These are phyloP conservation scores for Myotis findleyi DNA, from an alignment of 2,797 vertebrate species.

Conservation along the genomic window DNA sequence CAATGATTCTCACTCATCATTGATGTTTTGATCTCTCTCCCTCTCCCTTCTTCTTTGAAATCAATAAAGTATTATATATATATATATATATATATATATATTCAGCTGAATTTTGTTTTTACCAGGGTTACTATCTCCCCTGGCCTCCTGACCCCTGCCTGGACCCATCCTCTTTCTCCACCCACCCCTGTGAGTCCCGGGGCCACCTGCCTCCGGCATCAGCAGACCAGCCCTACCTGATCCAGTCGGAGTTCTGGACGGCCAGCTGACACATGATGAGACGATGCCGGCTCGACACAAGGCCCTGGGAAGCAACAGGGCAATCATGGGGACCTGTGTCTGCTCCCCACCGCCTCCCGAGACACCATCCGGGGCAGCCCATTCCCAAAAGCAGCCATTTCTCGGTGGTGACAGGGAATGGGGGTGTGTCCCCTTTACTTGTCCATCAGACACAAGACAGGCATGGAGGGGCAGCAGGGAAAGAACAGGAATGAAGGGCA, in stretches of 20 bases:
- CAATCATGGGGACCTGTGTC: accelerated
- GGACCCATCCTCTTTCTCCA: background rate
- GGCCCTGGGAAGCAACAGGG: constrained; percentile 89
- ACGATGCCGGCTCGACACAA: constrained; percentile 96
- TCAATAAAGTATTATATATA: too few species aligned
- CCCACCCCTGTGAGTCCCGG: background rate
- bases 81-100: too few species aligned
- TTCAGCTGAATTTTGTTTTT: background rate
- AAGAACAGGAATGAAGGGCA: too few species aligned
- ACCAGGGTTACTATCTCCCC: background rate
- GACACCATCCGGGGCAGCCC: background rate
- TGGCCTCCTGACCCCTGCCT: background rate
- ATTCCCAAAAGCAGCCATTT: background rate
- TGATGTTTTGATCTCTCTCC: too few species aligned
- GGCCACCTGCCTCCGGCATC: background rate
- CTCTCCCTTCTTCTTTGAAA: too few species aligned
- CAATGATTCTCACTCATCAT: too few species aligned
- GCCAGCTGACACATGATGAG: constrained; percentile 99
- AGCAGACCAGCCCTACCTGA: constrained; percentile 91
- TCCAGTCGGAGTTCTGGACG: constrained; percentile 98
- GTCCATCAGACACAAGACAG: background rate
- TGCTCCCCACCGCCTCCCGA: background rate
- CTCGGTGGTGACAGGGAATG: background rate
- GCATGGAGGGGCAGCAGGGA: background rate
- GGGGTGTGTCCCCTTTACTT: background rate